Conservation (phyloP, 2,888 invertebrate species). For the Dolichopus griseipennis region DNA sequence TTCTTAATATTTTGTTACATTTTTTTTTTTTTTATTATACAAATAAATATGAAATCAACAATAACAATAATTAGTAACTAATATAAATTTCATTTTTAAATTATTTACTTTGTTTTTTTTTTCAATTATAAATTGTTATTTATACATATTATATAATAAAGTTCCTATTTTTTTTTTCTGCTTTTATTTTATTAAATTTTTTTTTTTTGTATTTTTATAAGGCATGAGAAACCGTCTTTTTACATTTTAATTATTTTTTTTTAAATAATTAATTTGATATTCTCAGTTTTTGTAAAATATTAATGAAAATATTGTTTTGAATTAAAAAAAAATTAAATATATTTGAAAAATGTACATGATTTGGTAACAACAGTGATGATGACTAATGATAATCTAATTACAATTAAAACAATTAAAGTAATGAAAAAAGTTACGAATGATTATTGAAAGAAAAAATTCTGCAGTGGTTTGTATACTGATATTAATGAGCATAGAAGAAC, state of each 20-base stretch:
- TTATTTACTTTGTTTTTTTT: background rate
- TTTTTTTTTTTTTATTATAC: background rate
- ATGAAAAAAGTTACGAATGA: too few relatives aligned
- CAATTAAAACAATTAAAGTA: too few relatives aligned
- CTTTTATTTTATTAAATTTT: background rate
- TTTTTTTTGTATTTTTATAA: background rate
- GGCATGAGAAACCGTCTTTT: slow-evolving; percentile 6
- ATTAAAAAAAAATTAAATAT: too few relatives aligned
- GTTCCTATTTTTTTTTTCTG: background rate
- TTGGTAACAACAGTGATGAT: too few relatives aligned
- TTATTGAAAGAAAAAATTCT: too few relatives aligned
- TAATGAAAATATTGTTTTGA: too few relatives aligned
- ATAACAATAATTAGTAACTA: slow-evolving; percentile 4
- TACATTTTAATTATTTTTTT: too few relatives aligned
- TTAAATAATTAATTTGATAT: background rate
- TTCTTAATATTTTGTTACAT: background rate
- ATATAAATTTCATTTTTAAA: background rate
- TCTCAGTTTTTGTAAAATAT: background rate
- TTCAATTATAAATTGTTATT: background rate
- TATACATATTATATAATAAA: background rate
- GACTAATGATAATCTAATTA: too few relatives aligned
- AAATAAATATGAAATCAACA: slow-evolving; percentile 3
- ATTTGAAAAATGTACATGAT: too few relatives aligned
- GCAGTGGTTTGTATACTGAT: too few relatives aligned
- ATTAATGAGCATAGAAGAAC: too few relatives aligned